A percentile compares a stretch with the other conserved stretches of the same genome.
Evolutionary conservation across 1,140 invertebrate genomes (phyloP).

Genomic region (Aphis gossypii): DNA sequence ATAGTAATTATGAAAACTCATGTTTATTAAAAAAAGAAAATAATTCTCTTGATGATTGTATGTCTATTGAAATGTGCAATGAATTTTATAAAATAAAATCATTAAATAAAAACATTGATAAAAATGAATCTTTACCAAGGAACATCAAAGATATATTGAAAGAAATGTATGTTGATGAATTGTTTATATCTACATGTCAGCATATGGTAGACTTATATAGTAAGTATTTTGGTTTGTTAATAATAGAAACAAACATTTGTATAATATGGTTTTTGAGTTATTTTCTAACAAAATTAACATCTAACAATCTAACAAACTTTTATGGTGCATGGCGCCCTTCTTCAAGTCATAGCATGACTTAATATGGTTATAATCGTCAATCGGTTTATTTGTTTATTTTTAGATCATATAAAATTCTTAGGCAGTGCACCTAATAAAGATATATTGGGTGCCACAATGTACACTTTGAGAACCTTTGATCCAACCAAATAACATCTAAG

Average conservation of each 20-base stretch:
- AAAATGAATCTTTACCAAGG: slow-evolving; percentile 17
- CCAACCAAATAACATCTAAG: too few relatives aligned
- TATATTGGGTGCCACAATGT: too few relatives aligned
- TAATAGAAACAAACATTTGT: background rate
- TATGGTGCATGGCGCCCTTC: too few relatives aligned
- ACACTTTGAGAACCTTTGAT: too few relatives aligned
- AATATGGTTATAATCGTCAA: too few relatives aligned
- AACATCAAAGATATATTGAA: slow-evolving; percentile 43
- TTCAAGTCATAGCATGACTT: too few relatives aligned
- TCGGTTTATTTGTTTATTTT: too few relatives aligned
- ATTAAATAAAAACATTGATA: background rate
- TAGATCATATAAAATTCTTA: too few relatives aligned
- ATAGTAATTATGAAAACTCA: background rate
- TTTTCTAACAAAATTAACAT: background rate
- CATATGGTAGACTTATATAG: slow-evolving; percentile 12
- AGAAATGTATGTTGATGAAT: slow-evolving; percentile 43
- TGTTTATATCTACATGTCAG: background rate
- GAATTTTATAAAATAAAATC: background rate
- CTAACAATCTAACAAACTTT: too few relatives aligned
- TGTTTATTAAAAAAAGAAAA: background rate
- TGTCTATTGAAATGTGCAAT: slow-evolving; percentile 37
- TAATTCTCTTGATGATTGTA: background rate
- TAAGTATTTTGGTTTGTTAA: background rate
- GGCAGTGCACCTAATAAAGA: too few relatives aligned
- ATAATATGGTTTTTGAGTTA: background rate